phyloP scores from a whole-genome alignment of 2,888 invertebrate genomes.

The Phengaris arion region DNA sequence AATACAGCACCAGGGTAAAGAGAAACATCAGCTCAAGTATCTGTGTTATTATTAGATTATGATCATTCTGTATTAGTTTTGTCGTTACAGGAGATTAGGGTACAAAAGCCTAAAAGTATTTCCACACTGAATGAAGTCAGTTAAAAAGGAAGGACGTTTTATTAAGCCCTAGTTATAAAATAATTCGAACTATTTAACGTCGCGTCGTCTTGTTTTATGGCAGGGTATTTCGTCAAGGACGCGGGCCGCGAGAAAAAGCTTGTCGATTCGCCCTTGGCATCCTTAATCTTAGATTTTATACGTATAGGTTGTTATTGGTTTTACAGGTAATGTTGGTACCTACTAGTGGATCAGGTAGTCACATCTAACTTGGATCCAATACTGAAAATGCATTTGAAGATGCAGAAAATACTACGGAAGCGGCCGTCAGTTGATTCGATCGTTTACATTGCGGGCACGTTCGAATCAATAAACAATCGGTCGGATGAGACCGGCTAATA shows the following conservation, averaged over 20 bases:
- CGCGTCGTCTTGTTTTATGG: background rate
- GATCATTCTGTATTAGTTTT: too few species aligned
- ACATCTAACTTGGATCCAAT: too few species aligned
- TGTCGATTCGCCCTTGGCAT: background rate
- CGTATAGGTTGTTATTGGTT: background rate
- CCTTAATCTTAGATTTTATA: background rate
- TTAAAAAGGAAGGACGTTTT: too few species aligned
- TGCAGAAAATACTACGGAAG: slow-evolving; percentile 25
- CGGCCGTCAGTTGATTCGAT: background rate
- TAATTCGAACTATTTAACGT: background rate
- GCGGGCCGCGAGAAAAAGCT: background rate
- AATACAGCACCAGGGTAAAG: slow-evolving; percentile 33
- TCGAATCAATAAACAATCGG: slow-evolving; percentile 36
- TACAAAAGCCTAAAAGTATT: background rate
- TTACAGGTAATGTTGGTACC: background rate
- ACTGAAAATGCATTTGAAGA: background rate
- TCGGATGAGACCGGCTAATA: slow-evolving; percentile 34
- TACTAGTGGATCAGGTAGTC: background rate
- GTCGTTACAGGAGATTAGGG: too few species aligned
- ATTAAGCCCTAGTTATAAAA: background rate
- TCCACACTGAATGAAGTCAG: too few species aligned
- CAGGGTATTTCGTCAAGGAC: slow-evolving; percentile 4
- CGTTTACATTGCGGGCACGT: slow-evolving; percentile 36
- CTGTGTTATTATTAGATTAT: too few species aligned
- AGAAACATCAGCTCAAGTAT: background rate